Evolutionary conservation across 2,888 invertebrate genomes (phyloP), one percentile per base, ranked within the genome.

Genomic region (Escarpia spicata): DNA sequence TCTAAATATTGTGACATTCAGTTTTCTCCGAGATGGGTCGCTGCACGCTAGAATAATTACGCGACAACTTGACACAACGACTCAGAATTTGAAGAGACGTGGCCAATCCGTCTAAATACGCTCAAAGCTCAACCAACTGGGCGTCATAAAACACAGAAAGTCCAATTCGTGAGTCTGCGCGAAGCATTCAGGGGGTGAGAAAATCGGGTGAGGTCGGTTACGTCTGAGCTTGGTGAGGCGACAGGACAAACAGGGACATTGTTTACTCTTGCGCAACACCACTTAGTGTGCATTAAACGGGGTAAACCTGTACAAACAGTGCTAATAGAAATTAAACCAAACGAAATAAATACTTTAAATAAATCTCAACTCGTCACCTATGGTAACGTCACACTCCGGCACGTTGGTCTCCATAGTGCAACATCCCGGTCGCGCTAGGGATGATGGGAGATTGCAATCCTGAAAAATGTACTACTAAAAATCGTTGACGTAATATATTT

Each of bases 211-310:
- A 75, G 75, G 75, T 75, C 75, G 26, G 19, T 75, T 75, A 75
- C 75, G 75, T 26, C 75, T 75, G 75, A 3, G 75, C 26, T 75
- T 75, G 75, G 75, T 75, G 26, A 75, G 75, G 26, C 75, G n/a
- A 75, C 26, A 26, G 75, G 75, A 26, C 75, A 75, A 75, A 75
- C 75, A 75, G 6, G 26, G 75, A 75, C 75, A 75, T 75, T 75
- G 75, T 75, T 75, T 75, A 75, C n/a, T 4, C 75, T 75, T 75
- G 75, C 75, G 75, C n/a, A 75, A 75, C 75, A n/a, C 6, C 75
- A 75, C 75, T 75, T 75, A 75, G 75, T n/a, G 75, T 75, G 75
- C 75, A 26, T 75, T 75, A 75, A 75, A 75, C 75, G 75, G 75
- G 75, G 75, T 75, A 26, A 75, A 75, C 75, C 6, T 75, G 75